Evolutionary conservation across 2,113 vertebrate genomes (phyloP), one percentile per base, ranked within the genome.

Genomic region (Camelus dromedarius): DNA sequence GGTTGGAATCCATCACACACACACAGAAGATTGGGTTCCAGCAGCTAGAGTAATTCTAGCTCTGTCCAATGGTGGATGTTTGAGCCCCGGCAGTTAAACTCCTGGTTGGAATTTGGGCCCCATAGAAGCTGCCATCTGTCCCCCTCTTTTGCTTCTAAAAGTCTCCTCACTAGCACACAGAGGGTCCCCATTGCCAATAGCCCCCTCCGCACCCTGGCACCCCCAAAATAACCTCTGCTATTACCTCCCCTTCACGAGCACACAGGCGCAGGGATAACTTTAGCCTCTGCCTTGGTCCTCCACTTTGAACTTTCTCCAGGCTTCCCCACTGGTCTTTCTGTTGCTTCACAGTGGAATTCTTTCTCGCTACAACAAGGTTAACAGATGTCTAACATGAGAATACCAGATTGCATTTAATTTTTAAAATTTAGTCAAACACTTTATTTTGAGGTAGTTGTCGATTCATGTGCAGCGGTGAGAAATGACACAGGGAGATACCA

Each of bases 331-430:
- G 73, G 9, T 70, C 58, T 72, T 93, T 56, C 77, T 76, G n/a
- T 56, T 77, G 70, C 6, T 7, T 38, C 54, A 77, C 2, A 46
- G 48, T 24, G 77, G 24, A 35, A 80, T 54, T 92, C 48, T 85
- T 82, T 90, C 48, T 54, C 54, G 82, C 18, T 67, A 58, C 50
- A 91, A 26, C 15, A 94, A 75, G 67, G 18, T 85, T 79, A 95
- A 77, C 30, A 96, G 20, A 50, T 93, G 19, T 38, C 32, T 38
- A 58, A 62, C 30, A 69, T 28, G 2, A 79, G 46, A 86, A 89
- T 56, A 87, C 30, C 26, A 88, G 56, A 81, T 89, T 84, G 56
- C 10, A 60, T 48, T 82, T 85, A 76, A 26, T 70, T 81, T 77
- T 92, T 8, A 30, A 52, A 73, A 60, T 84, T 26, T 80, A 91